Percentiles rank a stretch among this genome's conserved stretches.
Conservation (phyloP, 2,113 vertebrate genomes). For the Coptodon rendalli region DNA sequence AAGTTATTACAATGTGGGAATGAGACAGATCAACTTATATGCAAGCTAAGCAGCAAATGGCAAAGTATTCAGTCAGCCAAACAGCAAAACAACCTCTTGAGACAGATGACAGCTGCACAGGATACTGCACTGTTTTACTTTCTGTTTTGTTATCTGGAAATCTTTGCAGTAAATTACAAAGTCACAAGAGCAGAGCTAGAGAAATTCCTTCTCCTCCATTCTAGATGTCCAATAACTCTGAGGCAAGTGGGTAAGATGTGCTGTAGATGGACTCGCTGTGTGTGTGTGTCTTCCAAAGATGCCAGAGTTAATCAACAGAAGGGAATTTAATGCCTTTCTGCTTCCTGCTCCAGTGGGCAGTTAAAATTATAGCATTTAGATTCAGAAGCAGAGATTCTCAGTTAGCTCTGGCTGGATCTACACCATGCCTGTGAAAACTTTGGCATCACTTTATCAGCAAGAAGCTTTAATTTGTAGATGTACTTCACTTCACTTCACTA, state of each 20-base stretch:
- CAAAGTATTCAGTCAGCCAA: not conserved
- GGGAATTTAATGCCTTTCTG: conserved; percentile 33
- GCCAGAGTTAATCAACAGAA: conserved; percentile 41
- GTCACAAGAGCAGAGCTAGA: conserved; percentile 2
- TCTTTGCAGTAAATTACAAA: conserved; percentile 37
- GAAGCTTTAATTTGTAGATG: conserved; percentile 6
- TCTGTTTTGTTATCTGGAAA: not conserved
- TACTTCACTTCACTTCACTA: not conserved
- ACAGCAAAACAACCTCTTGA: not conserved
- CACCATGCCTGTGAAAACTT: conserved; percentile 14
- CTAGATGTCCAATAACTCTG: conserved; percentile 29
- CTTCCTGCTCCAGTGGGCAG: conserved; percentile 49
- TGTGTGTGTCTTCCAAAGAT: not conserved
- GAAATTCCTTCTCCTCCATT: not conserved
- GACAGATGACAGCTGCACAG: not conserved
- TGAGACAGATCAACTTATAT: not conserved
- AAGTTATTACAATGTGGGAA: not conserved
- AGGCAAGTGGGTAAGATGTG: not conserved
- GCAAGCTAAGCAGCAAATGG: not conserved
- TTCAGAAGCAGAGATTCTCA: conserved; percentile 42
- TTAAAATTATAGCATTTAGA: conserved; percentile 57
- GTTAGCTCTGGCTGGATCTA: conserved; percentile 10
- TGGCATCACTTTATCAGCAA: conserved; percentile 4
- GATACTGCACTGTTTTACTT: not conserved
- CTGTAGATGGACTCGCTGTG: not conserved